Percentiles rank a stretch among this genome's conserved stretches.
Evolutionary conservation across 2,797 vertebrate species (phyloP).

Genomic region (Cirrhinus molitorella): DNA sequence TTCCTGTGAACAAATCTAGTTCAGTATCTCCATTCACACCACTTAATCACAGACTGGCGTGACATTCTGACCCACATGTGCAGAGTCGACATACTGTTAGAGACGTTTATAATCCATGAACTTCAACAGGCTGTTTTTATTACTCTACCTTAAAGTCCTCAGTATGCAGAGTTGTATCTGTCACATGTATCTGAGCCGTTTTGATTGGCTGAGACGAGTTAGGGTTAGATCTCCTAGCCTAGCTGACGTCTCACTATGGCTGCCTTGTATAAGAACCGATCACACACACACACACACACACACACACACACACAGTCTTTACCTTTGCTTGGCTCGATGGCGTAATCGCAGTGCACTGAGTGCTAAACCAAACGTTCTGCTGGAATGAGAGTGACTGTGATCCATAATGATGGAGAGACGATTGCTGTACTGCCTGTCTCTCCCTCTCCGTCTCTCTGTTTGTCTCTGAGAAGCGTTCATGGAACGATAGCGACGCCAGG

Average conservation of each 20-base stretch:
- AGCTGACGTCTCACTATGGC: background rate
- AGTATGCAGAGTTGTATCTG: background rate
- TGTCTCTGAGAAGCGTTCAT: background rate
- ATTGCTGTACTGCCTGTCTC: constrained; percentile 40
- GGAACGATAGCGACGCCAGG: constrained; percentile 5
- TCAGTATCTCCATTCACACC: constrained; percentile 54
- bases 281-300: constrained; percentile 39
- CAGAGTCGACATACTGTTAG: constrained; percentile 12
- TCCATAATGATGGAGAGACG: constrained; percentile 67
- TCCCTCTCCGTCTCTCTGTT: background rate
- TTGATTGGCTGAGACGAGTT: constrained; percentile 28
- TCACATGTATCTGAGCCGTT: background rate
- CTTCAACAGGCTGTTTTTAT: background rate
- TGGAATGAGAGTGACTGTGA: constrained; percentile 55
- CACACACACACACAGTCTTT: constrained; percentile 51
- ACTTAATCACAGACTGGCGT: constrained; percentile 54
- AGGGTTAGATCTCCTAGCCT: background rate
- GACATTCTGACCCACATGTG: constrained; percentile 54
- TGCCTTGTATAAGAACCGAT: background rate
- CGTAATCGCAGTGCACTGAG: constrained; percentile 76
- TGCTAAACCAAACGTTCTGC: constrained; percentile 74
- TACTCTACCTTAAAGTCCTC: background rate
- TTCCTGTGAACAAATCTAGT: background rate
- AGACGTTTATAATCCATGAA: background rate
- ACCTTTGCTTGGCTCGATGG: constrained; percentile 78